Evolutionary conservation across 1,140 invertebrate genomes (phyloP).

Genomic region (Drosophila watanabei): DNA sequence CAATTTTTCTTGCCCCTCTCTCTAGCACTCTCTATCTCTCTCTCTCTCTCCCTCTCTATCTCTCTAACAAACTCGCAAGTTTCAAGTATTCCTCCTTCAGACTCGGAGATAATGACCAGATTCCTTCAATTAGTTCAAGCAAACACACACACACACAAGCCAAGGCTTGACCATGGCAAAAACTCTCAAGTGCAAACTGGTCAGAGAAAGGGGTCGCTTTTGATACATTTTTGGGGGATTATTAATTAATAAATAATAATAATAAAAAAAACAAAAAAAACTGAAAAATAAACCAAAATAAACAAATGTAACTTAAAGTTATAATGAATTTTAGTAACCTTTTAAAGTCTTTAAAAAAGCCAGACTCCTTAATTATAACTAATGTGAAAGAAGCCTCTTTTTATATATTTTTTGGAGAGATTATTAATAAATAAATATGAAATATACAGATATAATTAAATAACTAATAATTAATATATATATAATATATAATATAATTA

Average conservation of each 20-base stretch:
- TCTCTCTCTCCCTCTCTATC: not conserved
- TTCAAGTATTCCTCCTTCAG: constrained; percentile 54
- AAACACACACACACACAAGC: constrained; percentile 17
- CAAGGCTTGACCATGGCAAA: constrained; percentile 8
- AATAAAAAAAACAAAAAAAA: not conserved
- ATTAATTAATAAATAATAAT: not conserved
- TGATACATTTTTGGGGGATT: not conserved
- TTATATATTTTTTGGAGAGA: no score
- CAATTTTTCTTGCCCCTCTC: not conserved
- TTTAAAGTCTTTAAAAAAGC: no score
- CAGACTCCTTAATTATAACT: no score
- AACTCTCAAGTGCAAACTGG: not conserved
- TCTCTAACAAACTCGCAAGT: constrained; percentile 59
- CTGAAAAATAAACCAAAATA: not conserved
- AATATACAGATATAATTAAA: no score
- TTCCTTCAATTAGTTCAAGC: constrained; percentile 66
- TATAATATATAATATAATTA: no score
- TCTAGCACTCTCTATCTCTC: not conserved
- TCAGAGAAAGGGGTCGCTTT: not conserved
- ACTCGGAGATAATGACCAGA: constrained; percentile 66
- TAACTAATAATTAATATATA: no score
- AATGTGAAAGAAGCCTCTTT: no score
- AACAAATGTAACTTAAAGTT: not conserved
- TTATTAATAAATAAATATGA: no score
- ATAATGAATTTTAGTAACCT: no score